Conservation (phyloP, 2,888 invertebrate species). For the Ariolimax columbianus region DNA sequence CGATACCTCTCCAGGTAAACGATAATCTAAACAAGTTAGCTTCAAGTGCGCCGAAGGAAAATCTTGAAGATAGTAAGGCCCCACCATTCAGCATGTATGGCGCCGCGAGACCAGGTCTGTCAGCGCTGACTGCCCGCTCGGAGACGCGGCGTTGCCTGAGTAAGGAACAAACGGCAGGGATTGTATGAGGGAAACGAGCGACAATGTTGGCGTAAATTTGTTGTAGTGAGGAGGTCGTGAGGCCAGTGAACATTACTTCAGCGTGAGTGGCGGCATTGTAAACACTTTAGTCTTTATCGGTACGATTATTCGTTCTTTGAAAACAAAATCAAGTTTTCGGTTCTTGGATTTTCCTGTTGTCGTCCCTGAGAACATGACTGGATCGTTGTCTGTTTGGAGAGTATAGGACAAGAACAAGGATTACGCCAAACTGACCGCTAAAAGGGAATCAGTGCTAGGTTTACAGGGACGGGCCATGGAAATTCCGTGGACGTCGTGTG, state of each 20-base stretch:
- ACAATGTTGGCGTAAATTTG: conserved; percentile 35
- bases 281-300: conserved; percentile 23
- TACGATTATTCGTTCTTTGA: conserved; percentile 42
- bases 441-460: neutral
- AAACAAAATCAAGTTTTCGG: neutral
- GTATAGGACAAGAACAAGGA: neutral
- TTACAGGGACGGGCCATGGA: conserved; percentile 8
- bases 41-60: neutral
- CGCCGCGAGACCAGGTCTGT: neutral
- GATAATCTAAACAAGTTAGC: conserved; percentile 14
- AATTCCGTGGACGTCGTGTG: conserved; percentile 7
- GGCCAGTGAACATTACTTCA: conserved; percentile 38
- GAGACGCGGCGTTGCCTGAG: neutral
- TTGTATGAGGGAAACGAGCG: neutral
- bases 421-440: neutral
- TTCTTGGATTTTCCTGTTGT: neutral
- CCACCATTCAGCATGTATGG: neutral
- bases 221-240: conserved; percentile 39
- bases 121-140: conserved; percentile 21
- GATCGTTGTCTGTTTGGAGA: neutral
- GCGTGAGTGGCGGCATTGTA: conserved; percentile 39
- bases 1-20: conserved; percentile 13
- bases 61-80: neutral
- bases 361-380: neutral
- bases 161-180: neutral